Conservation (phyloP, 2,797 vertebrate species). For the Xenentodon cancila region DNA sequence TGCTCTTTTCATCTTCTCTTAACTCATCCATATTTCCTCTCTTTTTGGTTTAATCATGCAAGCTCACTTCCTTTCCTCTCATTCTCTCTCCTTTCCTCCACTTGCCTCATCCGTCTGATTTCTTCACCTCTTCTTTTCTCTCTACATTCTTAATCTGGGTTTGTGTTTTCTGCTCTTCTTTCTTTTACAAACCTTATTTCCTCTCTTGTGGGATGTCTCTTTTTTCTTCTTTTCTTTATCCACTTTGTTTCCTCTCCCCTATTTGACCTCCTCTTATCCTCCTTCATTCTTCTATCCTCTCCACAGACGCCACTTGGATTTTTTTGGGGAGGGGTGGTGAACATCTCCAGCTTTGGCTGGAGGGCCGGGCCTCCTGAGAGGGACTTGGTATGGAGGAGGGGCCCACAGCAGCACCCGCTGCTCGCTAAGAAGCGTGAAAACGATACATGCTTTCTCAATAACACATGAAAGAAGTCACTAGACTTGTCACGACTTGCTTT, state of each 20-base stretch:
- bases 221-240: fast-evolving
- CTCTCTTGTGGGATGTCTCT: not conserved
- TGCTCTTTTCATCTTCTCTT: not conserved
- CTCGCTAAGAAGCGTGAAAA: no score
- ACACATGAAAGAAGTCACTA: no score
- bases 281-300: not conserved
- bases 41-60: not conserved
- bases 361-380: no score
- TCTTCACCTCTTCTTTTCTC: not conserved
- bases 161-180: not conserved
- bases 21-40: not conserved
- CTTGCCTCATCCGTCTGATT: not conserved
- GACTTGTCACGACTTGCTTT: no score
- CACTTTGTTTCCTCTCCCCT: not conserved
- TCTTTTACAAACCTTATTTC: not conserved
- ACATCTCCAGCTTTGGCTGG: no score
- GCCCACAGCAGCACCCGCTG: no score
- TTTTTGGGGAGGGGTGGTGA: no score
- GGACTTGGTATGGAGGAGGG: no score
- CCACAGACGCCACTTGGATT: no score
- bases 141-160: not conserved
- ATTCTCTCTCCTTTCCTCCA: not conserved
- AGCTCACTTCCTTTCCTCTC: not conserved
- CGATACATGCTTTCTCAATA: no score
- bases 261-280: not conserved